Evolutionary conservation across 1,140 invertebrate species (phyloP), one percentile per base, ranked within the genome.

Genomic region (Leptinotarsa texana): DNA sequence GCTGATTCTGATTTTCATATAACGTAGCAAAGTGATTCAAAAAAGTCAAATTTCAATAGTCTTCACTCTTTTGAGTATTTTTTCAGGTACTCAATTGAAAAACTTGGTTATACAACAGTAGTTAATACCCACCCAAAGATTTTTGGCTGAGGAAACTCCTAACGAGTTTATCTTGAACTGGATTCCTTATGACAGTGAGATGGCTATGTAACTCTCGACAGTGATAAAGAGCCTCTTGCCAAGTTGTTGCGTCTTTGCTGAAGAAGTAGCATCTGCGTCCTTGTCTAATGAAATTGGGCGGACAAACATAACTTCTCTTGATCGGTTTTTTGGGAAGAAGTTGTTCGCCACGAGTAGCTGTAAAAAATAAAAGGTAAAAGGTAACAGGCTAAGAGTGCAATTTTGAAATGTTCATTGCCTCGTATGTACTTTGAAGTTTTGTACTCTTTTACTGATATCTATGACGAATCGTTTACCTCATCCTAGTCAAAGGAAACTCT

Each of bases 181-280:
- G 88, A 67, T 89, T 90, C 67, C 91, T 89, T 24, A 93, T 88
- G 24, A 90, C 89, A 15, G 91, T 91, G 18, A 94, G 83, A 70
- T 91, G 91, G 70, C 91, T 89, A 67, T 90, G 89, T 76, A 88
- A 86, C 42, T 92, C 90, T 83, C 90, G 89, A 83, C 93, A 94
- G 57, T 89, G 84, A 81, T 91, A 93, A 78, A 92, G 88, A 15
- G 93, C 92, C 13, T 91, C 89, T 76, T 91, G 89, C 93, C 93
- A 94, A 17, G 89, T 89, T 0, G 89, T 88, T 24, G 88, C 89
- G 68, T 89, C 88, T 13, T 88, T 89, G 80, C 92, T 93, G 83
- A 94, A 89, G 85, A 89, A 93, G 82, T 93, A 94, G 82, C 93
- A 94, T 82, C 90, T 91, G 81, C 91, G 90, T 24, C 92, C 92